A percentile compares a stretch with the other conserved stretches of the same genome.
These are phyloP conservation scores for Xanthia togata DNA, from an alignment of 2,888 invertebrate genomes.

Conservation along the genomic window DNA sequence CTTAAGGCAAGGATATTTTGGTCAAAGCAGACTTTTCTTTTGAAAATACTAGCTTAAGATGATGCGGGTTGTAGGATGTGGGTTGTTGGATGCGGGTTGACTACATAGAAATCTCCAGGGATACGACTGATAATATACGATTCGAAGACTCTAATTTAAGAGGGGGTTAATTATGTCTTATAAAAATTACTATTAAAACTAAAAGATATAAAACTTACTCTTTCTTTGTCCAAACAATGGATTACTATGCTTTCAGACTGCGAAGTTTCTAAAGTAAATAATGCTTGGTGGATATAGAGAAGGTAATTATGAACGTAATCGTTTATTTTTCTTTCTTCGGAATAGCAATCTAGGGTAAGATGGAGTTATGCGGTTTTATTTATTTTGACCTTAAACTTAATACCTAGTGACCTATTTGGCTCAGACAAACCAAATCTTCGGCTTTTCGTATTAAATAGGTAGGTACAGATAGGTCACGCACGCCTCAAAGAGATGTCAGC, in stretches of 20 bases:
- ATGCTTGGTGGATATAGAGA: constrained; percentile 18
- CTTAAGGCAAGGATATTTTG: too few species aligned
- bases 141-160: neutral
- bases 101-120: neutral
- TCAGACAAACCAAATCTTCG: neutral
- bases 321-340: constrained; percentile 45
- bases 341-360: constrained; percentile 41
- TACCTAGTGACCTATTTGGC: constrained; percentile 43
- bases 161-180: constrained; percentile 7
- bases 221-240: constrained; percentile 15
- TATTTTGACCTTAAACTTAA: constrained; percentile 33
- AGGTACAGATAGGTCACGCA: neutral
- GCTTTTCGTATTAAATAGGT: neutral
- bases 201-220: constrained; percentile 13
- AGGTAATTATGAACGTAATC: constrained; percentile 17
- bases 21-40: neutral
- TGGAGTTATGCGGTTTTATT: constrained; percentile 28
- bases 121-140: neutral
- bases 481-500: too few species aligned
- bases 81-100: too few species aligned
- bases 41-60: neutral
- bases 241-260: constrained; percentile 13
- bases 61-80: too few species aligned
- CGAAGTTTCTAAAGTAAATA: constrained; percentile 31
- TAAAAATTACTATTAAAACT: constrained; percentile 9